Conservation (phyloP, 2,888 invertebrate species). For the Eremobia ochroleuca region DNA sequence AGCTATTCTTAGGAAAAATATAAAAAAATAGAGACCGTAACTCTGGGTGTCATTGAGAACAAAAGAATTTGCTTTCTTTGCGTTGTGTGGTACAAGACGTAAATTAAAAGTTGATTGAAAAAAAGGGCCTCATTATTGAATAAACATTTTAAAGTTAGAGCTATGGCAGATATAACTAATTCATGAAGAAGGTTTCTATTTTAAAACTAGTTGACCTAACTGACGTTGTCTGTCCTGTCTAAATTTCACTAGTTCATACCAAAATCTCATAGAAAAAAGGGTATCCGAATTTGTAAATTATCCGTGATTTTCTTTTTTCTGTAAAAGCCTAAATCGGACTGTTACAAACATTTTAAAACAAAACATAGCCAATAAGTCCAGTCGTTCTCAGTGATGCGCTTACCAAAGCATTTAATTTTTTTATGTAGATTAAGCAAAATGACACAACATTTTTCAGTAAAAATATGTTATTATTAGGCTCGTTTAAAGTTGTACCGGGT, state of each 20-base stretch:
- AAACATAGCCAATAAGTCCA: background rate
- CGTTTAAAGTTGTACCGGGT: background rate
- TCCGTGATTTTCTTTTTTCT: background rate
- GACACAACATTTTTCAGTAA: background rate
- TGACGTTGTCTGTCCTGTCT: too few relatives aligned
- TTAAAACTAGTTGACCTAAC: too few relatives aligned
- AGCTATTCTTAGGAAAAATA: slow-evolving; percentile 19
- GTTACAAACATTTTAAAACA: background rate
- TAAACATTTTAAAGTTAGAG: background rate
- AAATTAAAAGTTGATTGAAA: slow-evolving; percentile 7
- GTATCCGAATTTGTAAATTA: too few relatives aligned
- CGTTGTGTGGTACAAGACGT: background rate
- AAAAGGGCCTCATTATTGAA: background rate
- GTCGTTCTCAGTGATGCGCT: background rate
- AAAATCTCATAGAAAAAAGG: too few relatives aligned
- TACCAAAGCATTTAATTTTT: background rate
- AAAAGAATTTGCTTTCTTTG: background rate
- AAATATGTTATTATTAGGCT: background rate
- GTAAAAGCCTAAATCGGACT: background rate
- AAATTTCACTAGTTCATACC: too few relatives aligned
- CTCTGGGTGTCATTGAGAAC: slow-evolving; percentile 13
- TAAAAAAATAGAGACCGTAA: slow-evolving; percentile 9
- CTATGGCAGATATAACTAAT: background rate
- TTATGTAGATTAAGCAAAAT: background rate
- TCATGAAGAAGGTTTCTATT: too few relatives aligned